These are phyloP conservation scores for Thryonomys swinderianus DNA, from an alignment of 2,113 vertebrate species.

Conservation along the genomic window DNA sequence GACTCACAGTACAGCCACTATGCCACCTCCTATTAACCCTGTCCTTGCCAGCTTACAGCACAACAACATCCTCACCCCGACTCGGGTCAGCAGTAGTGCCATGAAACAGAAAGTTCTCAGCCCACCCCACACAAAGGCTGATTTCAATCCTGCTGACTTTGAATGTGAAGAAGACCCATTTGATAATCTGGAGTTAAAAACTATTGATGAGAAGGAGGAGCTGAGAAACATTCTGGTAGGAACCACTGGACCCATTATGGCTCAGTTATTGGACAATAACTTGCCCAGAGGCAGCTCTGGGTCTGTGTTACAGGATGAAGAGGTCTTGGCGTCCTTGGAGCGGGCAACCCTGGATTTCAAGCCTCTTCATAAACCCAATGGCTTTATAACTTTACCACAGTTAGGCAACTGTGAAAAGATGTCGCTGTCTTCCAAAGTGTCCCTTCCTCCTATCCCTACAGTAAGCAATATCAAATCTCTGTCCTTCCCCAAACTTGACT, in stretches of 20 bases:
- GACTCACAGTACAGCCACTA: slow-evolving; percentile 69
- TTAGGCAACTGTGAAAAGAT: slow-evolving; percentile 91
- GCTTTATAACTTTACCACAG: slow-evolving; percentile 94
- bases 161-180: slow-evolving; percentile 99
- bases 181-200: slow-evolving; percentile 98
- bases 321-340: slow-evolving; percentile 87
- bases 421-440: slow-evolving; percentile 91
- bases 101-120: slow-evolving; percentile 89
- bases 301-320: slow-evolving; percentile 85
- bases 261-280: slow-evolving; percentile 86
- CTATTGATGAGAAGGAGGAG: slow-evolving; percentile 96
- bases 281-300: slow-evolving; percentile 81
- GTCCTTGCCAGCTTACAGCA: slow-evolving; percentile 94
- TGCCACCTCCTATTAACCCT: slow-evolving; percentile 93
- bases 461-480: slow-evolving; percentile 97
- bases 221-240: slow-evolving; percentile 93
- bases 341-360: slow-evolving; percentile 87
- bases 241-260: slow-evolving; percentile 84
- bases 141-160: slow-evolving; percentile 97
- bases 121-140: slow-evolving; percentile 87
- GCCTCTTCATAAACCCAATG: slow-evolving; percentile 94
- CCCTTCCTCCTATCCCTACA: slow-evolving; percentile 86
- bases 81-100: slow-evolving; percentile 90
- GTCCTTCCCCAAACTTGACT: slow-evolving; percentile 96
- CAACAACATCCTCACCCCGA: slow-evolving; percentile 96